Evolutionary conservation across 2,113 vertebrate species (phyloP), one percentile per base, ranked within the genome.

Genomic region (Anguilla rostrata): DNA sequence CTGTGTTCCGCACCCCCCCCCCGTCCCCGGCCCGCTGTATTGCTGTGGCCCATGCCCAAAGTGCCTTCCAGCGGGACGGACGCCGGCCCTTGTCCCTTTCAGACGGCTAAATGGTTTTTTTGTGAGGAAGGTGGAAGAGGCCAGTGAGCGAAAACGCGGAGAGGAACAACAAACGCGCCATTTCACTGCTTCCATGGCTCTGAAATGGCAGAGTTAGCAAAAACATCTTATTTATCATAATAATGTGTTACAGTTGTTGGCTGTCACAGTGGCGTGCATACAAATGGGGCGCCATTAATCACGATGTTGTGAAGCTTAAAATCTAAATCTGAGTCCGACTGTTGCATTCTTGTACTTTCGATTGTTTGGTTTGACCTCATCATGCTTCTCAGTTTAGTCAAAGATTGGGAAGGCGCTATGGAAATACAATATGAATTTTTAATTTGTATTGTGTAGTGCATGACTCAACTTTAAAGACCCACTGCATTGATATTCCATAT

Each of bases 221-320:
- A 75, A 75, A 75, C 71, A 75, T 75, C 71, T 75, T 75, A 75
- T 75, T 75, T 75, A 75, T 75, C 71, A 75, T 75, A 75, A 75
- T 75, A 75, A 75, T 75, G 71, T 34, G n/a, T 26, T 75, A 26
- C 71, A n/a, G 71, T 75, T 75, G 71, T 34, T 75, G 71, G 71
- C 71, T 34, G 71, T 75, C 71, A 75, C n/a, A 34, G 71, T n/a
- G 16, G 26, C 71, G 0, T 20, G 71, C 34, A 75, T 75, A 34
- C 71, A 75, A 75, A 29, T 34, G 26, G 3, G 26, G 2, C 4
- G 9, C 26, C n/a, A 75, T 75, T 75, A 75, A 75, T 75, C 71
- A 34, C 71, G 11, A 6, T 14, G 14, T 53, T 53, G 49, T 75
- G 3, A 75, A 75, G 11, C 26, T n/a, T 26, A 34, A 75, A 75